phyloP scores from a whole-genome alignment of 2,797 vertebrate genomes.

The Linurgus olivaceus region DNA sequence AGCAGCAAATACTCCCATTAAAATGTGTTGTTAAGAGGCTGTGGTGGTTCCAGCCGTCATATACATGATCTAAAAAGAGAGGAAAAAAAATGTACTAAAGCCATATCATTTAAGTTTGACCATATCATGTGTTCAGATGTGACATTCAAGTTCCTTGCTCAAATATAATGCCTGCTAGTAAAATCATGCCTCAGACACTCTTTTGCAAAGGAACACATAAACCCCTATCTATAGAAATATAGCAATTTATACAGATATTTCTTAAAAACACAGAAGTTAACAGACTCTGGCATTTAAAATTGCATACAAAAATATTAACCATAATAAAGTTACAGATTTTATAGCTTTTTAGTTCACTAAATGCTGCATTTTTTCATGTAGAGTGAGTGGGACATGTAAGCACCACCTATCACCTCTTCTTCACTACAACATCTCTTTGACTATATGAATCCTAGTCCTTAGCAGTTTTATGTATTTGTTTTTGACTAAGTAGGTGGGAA shows the following conservation, averaged over 20 bases:
- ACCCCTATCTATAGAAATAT: neutral
- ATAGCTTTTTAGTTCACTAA: neutral
- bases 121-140: neutral
- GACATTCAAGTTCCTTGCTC: neutral
- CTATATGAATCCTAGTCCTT: neutral
- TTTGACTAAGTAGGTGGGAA: neutral
- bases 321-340: neutral
- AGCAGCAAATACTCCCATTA: neutral
- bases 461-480: neutral
- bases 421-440: neutral
- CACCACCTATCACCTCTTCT: neutral
- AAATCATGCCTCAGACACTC: neutral
- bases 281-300: neutral
- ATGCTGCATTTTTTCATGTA: neutral
- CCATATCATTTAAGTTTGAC: neutral
- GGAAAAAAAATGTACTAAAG: neutral
- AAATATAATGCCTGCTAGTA: neutral
- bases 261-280: neutral
- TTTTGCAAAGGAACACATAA: neutral
- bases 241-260: neutral
- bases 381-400: neutral
- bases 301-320: neutral
- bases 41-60: neutral
- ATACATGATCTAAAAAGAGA: neutral
- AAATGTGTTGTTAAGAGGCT: neutral